Conservation (phyloP, 2,888 invertebrate species). For the Carterocephalus palaemon region DNA sequence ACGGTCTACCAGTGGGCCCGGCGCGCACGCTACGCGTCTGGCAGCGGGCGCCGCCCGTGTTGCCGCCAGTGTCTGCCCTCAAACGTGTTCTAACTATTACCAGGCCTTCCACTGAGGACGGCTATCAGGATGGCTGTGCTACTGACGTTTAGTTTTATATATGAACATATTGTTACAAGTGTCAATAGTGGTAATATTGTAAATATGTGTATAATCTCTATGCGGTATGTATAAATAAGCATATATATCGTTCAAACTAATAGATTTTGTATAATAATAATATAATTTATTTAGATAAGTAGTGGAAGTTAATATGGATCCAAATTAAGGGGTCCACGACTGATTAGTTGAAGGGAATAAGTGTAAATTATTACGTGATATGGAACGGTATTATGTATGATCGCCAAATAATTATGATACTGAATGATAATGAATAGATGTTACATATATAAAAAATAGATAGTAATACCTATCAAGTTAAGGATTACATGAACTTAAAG, state of each 20-base stretch:
- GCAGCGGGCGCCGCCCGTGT: constrained; percentile 91
- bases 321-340: constrained; percentile 69
- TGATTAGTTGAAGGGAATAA: constrained; percentile 76
- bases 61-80: constrained; percentile 90
- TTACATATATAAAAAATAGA: constrained; percentile 43
- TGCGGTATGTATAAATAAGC: constrained; percentile 43
- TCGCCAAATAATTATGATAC: constrained; percentile 74
- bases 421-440: constrained; percentile 53
- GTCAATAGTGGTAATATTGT: constrained; percentile 37
- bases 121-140: constrained; percentile 95
- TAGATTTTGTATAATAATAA: constrained; percentile 78
- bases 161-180: constrained; percentile 28
- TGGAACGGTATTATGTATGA: constrained; percentile 70
- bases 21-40: constrained; percentile 91
- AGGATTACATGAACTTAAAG: constrained; percentile 34
- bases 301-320: constrained; percentile 74
- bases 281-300: constrained; percentile 75
- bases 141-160: constrained; percentile 86
- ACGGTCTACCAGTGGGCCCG: constrained; percentile 84
- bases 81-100: constrained; percentile 90
- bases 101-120: constrained; percentile 93
- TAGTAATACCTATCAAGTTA: constrained; percentile 35
- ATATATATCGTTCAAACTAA: constrained; percentile 46
- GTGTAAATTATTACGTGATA: constrained; percentile 72
- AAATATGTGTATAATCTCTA: constrained; percentile 34